phyloP scores from a whole-genome alignment of 2,888 invertebrate genomes.

The Polymixis lichenea region DNA sequence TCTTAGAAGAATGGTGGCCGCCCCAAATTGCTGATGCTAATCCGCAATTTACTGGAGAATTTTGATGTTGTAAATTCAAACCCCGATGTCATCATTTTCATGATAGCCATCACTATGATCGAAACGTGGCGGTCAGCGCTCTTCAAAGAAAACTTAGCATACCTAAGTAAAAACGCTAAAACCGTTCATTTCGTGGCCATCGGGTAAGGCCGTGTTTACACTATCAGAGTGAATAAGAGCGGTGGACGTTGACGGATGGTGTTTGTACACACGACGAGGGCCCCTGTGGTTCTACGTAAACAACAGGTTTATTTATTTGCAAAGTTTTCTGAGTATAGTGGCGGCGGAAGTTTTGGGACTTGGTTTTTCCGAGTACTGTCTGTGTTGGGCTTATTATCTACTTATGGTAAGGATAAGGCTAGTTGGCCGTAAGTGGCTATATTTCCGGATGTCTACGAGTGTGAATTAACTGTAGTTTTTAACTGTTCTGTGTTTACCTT shows the following conservation, averaged over 20 bases:
- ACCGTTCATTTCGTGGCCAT: constrained; percentile 27
- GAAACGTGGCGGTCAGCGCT: too few relatives aligned
- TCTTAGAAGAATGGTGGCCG: too few relatives aligned
- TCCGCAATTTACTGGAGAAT: too few relatives aligned
- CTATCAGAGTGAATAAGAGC: constrained; percentile 76
- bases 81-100: too few relatives aligned
- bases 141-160: too few relatives aligned
- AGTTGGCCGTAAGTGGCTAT: constrained; percentile 15
- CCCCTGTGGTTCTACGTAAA: constrained; percentile 61
- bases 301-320: constrained; percentile 73
- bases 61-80: too few relatives aligned
- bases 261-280: constrained; percentile 73
- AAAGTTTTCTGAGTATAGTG: constrained; percentile 65
- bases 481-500: background rate
- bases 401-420: constrained; percentile 32
- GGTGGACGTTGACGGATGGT: constrained; percentile 80
- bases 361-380: constrained; percentile 35
- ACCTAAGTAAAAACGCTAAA: background rate
- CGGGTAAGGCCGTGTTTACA: constrained; percentile 74
- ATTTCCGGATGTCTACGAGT: background rate
- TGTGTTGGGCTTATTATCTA: constrained; percentile 40
- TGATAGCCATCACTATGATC: too few relatives aligned
- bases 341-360: constrained; percentile 41
- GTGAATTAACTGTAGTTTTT: background rate
- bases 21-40: too few relatives aligned